Percentiles rank a stretch among this genome's conserved stretches.
Evolutionary conservation across 2,888 invertebrate genomes (phyloP).

Genomic region (Erynnis tages): DNA sequence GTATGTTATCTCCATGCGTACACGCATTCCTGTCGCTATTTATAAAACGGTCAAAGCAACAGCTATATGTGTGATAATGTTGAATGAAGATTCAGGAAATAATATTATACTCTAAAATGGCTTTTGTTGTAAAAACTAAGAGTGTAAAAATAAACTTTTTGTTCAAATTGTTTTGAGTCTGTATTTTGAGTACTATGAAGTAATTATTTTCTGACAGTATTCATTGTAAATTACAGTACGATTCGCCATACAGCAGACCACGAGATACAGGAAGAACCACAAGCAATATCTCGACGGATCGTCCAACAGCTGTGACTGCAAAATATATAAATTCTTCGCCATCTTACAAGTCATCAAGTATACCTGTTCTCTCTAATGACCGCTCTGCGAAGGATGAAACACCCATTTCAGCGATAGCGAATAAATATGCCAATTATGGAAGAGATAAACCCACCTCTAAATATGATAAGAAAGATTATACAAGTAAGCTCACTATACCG

Average conservation of each 20-base stretch:
- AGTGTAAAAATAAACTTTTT: too few species aligned
- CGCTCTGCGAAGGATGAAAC: slow-evolving; percentile 65
- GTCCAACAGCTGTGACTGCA: slow-evolving; percentile 70
- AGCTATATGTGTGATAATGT: slow-evolving; percentile 56
- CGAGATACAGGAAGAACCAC: slow-evolving; percentile 54
- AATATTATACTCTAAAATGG: slow-evolving; percentile 15
- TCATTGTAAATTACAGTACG: slow-evolving; percentile 60
- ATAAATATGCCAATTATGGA: slow-evolving; percentile 67
- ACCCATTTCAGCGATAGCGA: slow-evolving; percentile 66
- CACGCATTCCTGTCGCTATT: slow-evolving; percentile 65
- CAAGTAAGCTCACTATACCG: slow-evolving; percentile 60
- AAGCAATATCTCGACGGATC: slow-evolving; percentile 49
- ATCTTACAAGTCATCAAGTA: slow-evolving; percentile 74
- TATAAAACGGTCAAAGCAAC: slow-evolving; percentile 62
- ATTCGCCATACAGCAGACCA: slow-evolving; percentile 63
- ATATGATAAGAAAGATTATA: slow-evolving; percentile 76
- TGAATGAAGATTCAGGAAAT: slow-evolving; percentile 57
- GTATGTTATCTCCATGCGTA: slow-evolving; percentile 47
- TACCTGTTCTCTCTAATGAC: slow-evolving; percentile 63
- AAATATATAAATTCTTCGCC: slow-evolving; percentile 68
- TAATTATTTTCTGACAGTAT: too few species aligned
- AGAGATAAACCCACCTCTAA: slow-evolving; percentile 48
- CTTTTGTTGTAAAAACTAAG: background rate
- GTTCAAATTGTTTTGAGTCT: too few species aligned
- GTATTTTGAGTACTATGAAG: too few species aligned